phyloP scores from a whole-genome alignment of 2,797 vertebrate genomes.

The Limnodromus scolopaceus region DNA sequence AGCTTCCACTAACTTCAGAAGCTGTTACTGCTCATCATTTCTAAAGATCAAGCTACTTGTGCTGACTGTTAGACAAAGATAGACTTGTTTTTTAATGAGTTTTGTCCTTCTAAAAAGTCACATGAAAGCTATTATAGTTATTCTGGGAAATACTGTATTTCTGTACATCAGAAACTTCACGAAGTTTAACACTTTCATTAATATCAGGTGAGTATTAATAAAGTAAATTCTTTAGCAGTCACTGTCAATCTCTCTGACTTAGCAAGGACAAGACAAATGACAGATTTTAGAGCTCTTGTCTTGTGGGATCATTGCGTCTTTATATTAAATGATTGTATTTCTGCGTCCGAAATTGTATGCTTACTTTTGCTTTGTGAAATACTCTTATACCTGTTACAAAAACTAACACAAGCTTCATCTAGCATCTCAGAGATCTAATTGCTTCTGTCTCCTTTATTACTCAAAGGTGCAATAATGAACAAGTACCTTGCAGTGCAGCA shows the following conservation, averaged over 20 bases:
- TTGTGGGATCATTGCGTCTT: not conserved
- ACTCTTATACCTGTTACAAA: not conserved
- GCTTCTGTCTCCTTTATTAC: not conserved
- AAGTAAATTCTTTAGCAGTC: not conserved
- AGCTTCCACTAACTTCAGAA: conserved; percentile 1
- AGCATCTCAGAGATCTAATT: not conserved
- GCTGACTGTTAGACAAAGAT: not conserved
- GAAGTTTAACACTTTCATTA: not conserved
- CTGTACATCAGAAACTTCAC: not conserved
- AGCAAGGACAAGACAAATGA: not conserved
- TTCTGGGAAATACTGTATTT: not conserved
- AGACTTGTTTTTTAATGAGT: not conserved
- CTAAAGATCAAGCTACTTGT: not conserved
- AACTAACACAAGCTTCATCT: not conserved
- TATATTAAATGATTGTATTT: not conserved
- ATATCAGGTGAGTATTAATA: not conserved
- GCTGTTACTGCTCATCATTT: not conserved
- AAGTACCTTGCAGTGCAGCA: not conserved
- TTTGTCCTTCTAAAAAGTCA: not conserved
- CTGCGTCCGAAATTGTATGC: not conserved
- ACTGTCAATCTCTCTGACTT: not conserved
- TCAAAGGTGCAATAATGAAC: not conserved
- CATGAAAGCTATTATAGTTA: not conserved
- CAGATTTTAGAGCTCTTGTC: not conserved
- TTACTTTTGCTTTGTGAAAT: not conserved